Percentiles rank a stretch among this genome's conserved stretches.
phyloP scores from a whole-genome alignment of 2,797 vertebrate genomes.

The Acridotheres tristis region DNA sequence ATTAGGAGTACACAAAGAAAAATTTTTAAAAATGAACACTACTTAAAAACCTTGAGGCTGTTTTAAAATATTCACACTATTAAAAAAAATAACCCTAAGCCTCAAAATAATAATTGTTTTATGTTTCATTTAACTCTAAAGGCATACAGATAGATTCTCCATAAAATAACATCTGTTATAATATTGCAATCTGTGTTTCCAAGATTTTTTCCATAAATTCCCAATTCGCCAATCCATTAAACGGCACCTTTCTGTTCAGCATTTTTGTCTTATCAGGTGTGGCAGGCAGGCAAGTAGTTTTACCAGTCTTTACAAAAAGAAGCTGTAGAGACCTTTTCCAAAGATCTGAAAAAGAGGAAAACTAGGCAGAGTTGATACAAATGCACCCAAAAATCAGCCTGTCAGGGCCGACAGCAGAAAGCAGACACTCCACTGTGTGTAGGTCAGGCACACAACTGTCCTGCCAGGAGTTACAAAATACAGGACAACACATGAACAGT shows the following conservation, averaged over 20 bases:
- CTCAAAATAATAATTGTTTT: neutral
- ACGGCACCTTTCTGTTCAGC: neutral
- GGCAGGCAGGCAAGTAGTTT: neutral
- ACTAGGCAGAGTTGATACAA: neutral
- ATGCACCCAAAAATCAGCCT: neutral
- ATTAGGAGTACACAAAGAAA: neutral
- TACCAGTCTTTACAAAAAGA: neutral
- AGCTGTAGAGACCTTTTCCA: neutral
- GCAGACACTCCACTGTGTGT: rapidly evolving
- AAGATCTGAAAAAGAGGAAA: neutral
- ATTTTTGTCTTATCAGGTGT: rapidly evolving
- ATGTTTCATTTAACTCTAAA: neutral
- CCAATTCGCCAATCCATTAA: neutral
- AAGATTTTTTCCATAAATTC: neutral
- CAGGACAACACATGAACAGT: rapidly evolving
- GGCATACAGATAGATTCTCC: neutral
- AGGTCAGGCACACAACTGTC: neutral
- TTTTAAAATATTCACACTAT: neutral
- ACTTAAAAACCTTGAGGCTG: neutral
- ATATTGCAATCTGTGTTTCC: neutral
- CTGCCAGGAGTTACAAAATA: neutral
- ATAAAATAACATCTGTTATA: neutral
- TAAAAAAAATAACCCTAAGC: rapidly evolving
- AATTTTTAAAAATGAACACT: rapidly evolving
- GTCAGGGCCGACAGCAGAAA: neutral